Base-by-base conservation (phyloP, 35 echinoderm and acorn worm genomes). In the Antedon bifida region DNA sequence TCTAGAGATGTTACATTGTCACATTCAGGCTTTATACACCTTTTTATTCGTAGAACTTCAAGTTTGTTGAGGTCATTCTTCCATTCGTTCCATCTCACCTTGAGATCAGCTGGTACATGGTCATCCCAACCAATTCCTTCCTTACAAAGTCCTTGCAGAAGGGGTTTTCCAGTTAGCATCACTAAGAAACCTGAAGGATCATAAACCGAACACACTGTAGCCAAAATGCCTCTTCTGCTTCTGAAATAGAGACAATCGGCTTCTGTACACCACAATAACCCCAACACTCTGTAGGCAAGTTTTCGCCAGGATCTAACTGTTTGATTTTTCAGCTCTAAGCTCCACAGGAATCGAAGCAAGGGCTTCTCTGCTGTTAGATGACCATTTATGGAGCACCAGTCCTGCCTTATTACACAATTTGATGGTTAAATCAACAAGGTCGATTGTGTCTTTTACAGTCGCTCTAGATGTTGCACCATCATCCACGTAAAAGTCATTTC, bases 401-500 rank as follows among this genome's bases (percentile, higher is more conserved):
- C 75, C 90, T 39, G 82, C 90, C 31, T 74, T 83, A 5, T 36
- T 74, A 39, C 79, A 87, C 76, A 96, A 51, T 5, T 32, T 31
- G 82, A 17, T 82, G 73, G 36, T 85, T 17, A 0, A 84, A 44
- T 75, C 84, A 74, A 88, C 73, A 23, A 88, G 82, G 5, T 88
- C 31, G 34, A 88, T 92, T 32, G 85, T 85, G 26, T 84, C 78
- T 74, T 88, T 36, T 33, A 34, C 73, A 34, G 80, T 87, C 5
- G 80, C 31, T 31, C 86, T 79, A 64, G 89, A 88, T 30, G 46
- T 83, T 11, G 88, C 30, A 5, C 86, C 86, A 81, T 88, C 87
- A 78, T 88, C 81, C 17, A 91, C 85, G 26, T 91, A 91, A 74
- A 91, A 87, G 31, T 87, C 85, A 16, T 55, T 31, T 78, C 46